Conservation (phyloP, 92 coral and sea anemone genomes). For the Ricordea florida region DNA sequence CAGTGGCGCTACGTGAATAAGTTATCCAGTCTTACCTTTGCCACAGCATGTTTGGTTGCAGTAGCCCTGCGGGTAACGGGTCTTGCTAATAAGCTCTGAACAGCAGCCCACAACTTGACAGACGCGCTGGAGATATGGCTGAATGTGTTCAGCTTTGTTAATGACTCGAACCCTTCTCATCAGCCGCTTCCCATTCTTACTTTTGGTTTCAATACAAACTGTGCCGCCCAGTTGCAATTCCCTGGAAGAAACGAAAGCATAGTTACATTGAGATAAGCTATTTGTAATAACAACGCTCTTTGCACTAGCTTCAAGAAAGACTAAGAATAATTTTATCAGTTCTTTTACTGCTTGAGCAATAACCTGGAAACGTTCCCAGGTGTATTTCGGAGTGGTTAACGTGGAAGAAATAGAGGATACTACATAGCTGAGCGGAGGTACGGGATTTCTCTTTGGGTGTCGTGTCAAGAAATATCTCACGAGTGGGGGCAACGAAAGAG, state of each 20-base stretch:
- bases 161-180: conserved; percentile 96
- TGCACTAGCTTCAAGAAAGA: too few species aligned
- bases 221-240: conserved; percentile 97
- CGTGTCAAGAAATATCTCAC: too few species aligned
- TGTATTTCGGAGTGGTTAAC: too few species aligned
- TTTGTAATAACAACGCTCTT: too few species aligned
- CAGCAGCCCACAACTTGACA: conserved; percentile 95
- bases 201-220: conserved; percentile 97
- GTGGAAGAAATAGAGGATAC: too few species aligned
- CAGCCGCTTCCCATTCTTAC: conserved; percentile 94
- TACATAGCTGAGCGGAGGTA: too few species aligned
- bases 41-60: conserved; percentile 73
- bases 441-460: too few species aligned
- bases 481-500: too few species aligned
- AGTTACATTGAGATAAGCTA: too few species aligned
- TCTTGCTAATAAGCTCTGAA: conserved; percentile 77
- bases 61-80: conserved; percentile 84
- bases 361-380: too few species aligned
- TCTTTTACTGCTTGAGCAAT: too few species aligned
- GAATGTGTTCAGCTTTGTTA: conserved; percentile 88
- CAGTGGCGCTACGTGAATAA: background rate
- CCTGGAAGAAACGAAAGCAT: conserved; percentile 21
- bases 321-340: too few species aligned
- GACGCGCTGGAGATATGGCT: conserved; percentile 89
- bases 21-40: conserved; percentile 55